Evolutionary conservation across 2,888 invertebrate genomes (phyloP).

Genomic region (Drosophila paramelanica): DNA sequence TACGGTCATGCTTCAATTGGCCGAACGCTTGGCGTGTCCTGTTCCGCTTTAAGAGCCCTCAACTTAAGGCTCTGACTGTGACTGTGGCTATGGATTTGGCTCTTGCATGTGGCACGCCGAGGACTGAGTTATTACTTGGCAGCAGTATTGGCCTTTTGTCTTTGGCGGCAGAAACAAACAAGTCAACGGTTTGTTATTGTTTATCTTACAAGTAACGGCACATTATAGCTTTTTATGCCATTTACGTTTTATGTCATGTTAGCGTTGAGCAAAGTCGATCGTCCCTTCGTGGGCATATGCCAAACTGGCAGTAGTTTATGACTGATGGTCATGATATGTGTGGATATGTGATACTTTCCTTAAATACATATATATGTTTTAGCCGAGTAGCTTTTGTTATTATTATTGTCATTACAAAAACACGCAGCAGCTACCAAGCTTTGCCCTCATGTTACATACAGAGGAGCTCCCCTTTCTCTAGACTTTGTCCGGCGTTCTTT

Average conservation of each 20-base stretch:
- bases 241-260: constrained; percentile 74
- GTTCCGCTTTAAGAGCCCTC: constrained; percentile 12
- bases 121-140: constrained; percentile 58
- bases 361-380: background rate
- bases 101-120: constrained; percentile 67
- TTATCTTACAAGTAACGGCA: constrained; percentile 69
- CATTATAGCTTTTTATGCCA: constrained; percentile 80
- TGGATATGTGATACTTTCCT: constrained; percentile 65
- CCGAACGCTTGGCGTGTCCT: constrained; percentile 45
- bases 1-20: constrained; percentile 51
- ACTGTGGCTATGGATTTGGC: background rate
- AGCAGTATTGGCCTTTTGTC: constrained; percentile 50
- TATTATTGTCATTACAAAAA: constrained; percentile 49
- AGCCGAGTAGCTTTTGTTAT: constrained; percentile 25
- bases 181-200: constrained; percentile 69
- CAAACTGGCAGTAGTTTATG: constrained; percentile 65
- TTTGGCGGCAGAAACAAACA: constrained; percentile 51
- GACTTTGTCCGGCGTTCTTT: constrained; percentile 1
- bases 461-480: background rate
- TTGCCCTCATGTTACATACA: constrained; percentile 44
- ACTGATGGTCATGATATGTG: constrained; percentile 62
- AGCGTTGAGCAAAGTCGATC: constrained; percentile 55
- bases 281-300: constrained; percentile 38
- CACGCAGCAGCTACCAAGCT: constrained; percentile 56
- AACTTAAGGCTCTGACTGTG: constrained; percentile 2